Base-by-base conservation (phyloP, 2,113 vertebrate species). In the Ia io region DNA sequence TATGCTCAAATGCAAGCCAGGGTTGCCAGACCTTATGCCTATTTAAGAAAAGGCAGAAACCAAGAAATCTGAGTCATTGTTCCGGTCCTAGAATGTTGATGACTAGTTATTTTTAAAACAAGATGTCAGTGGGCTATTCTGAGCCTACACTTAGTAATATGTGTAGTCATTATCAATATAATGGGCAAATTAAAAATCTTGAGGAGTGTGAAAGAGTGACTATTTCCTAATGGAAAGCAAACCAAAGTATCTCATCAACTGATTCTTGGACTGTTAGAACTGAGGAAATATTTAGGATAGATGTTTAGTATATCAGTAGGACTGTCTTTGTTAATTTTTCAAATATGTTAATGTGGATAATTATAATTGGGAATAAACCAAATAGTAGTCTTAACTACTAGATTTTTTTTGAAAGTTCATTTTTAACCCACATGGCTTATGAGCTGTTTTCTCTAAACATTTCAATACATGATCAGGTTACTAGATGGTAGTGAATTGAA, bases 131-230 rank as follows among this genome's bases (percentile, higher is more conserved):
- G 44, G n/a, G 14, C 53, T 73, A 71, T 51, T 25, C 9, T 47
- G 70, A 9, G 30, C 22, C 28, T 79, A 22, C 7, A 44, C 2
- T 9, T 37, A 76, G 32, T 53, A 70, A 63, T 35, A 14, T 70
- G 17, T 49, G 0, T 42, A 0, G 7, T 59, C 30, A 25, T 69
- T 84, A 14, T 94, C 44, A 71, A 22, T 87, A 83, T 40, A 70
- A 87, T 59, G 93, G 84, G 32, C 56, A 91, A 63, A 49, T 80
- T 82, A 77, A 91, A 93, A 84, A 28, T 71, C 42, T 80, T 49
- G 32, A 90, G 37, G 20, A 77, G 9, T 92, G 37, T 14, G 65
- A 84, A 73, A n/a, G 22, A 79, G 22, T 8, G 17, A 84, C 14
- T 53, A 11, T 88, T 95, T 84, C 11, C 51, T 93, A 42, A 23